A percentile compares a stretch with the other conserved stretches of the same genome.
phyloP scores from a whole-genome alignment of 2,797 vertebrate genomes.

The Tiaroga cobitis region DNA sequence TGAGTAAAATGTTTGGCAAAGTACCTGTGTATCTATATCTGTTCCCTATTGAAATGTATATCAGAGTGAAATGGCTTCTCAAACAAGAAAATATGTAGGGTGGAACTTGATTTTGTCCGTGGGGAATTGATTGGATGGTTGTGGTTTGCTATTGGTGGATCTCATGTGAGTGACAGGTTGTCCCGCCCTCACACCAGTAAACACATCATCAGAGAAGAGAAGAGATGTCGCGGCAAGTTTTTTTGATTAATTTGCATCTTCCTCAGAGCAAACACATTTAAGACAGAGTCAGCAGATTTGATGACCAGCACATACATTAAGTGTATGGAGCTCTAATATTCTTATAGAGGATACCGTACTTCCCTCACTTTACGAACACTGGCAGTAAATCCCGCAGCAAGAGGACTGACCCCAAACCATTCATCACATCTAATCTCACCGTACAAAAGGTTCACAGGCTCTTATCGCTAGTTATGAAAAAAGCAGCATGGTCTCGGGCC shows the following conservation, averaged over 20 bases:
- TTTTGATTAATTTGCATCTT: not conserved
- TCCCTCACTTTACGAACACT: not conserved
- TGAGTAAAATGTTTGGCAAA: not conserved
- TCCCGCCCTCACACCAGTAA: not conserved
- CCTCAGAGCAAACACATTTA: not conserved
- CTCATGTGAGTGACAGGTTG: not conserved
- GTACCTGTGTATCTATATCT: not conserved
- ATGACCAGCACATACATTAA: not conserved
- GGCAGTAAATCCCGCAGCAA: not conserved
- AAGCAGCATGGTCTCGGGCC: conserved; percentile 2
- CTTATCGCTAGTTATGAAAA: conserved; percentile 30
- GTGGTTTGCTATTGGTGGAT: not conserved
- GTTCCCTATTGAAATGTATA: not conserved
- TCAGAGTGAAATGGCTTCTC: not conserved
- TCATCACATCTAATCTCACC: not conserved
- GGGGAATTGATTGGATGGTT: not conserved
- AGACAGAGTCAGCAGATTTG: not conserved
- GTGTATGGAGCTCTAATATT: not conserved
- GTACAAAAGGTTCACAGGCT: conserved; percentile 32
- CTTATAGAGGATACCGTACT: not conserved
- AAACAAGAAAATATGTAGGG: not conserved
- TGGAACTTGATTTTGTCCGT: not conserved
- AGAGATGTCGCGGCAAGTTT: not conserved
- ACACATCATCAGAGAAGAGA: not conserved
- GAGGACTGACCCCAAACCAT: conserved; percentile 28